Conservation (phyloP, 2,113 vertebrate genomes). For the Aythya baeri region DNA sequence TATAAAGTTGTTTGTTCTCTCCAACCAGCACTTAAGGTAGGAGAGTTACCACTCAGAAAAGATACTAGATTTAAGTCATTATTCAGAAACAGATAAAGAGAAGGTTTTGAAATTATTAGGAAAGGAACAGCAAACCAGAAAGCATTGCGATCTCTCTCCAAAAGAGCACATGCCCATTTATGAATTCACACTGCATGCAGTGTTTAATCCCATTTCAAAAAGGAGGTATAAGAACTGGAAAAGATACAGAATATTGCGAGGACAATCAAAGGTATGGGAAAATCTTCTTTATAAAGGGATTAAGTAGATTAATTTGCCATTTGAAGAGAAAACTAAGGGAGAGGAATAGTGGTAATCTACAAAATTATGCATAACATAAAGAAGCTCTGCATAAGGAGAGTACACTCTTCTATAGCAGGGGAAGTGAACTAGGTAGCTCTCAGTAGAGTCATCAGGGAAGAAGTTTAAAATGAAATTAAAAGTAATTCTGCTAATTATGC, state of each 20-base stretch:
- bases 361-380: background rate
- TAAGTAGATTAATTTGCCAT: conserved; percentile 41
- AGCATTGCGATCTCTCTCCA: background rate
- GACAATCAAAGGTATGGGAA: conserved; percentile 19
- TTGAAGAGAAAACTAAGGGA: background rate
- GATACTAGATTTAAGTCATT: background rate
- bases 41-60: background rate
- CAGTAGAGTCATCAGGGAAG: background rate
- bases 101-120: background rate
- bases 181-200: background rate
- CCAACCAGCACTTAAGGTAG: background rate
- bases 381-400: background rate
- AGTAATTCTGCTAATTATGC: background rate
- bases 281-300: conserved; percentile 41
- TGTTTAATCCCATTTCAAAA: conserved; percentile 3
- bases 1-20: background rate
- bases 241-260: background rate
- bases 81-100: background rate
- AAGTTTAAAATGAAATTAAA: background rate
- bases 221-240: background rate
- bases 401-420: background rate
- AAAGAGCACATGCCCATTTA: background rate
- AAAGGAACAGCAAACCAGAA: background rate
- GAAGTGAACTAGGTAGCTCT: background rate
- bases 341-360: background rate